phyloP scores from a whole-genome alignment of 2,797 vertebrate species.

The Sebastes nivosus region DNA sequence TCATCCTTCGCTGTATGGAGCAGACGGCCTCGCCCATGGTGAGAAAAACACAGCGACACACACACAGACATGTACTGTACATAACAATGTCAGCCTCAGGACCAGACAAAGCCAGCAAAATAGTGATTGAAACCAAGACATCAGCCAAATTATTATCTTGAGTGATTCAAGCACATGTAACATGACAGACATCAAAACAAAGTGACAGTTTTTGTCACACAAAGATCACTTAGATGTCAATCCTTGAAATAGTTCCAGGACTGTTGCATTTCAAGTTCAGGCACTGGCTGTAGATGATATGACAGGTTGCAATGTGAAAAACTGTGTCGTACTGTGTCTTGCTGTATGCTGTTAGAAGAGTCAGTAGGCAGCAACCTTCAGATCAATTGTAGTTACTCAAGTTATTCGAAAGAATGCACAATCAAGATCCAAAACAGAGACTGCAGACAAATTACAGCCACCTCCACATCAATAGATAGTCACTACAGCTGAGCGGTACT shows the following conservation, averaged over 20 bases:
- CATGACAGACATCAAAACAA: not conserved
- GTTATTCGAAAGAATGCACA: not conserved
- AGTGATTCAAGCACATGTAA: not conserved
- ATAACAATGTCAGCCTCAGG: not conserved
- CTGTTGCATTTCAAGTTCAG: not conserved
- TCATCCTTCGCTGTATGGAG: conserved; percentile 92
- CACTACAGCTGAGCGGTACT: not conserved
- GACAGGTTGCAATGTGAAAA: not conserved
- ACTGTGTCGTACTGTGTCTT: not conserved
- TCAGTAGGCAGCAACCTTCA: not conserved
- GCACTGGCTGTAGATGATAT: not conserved
- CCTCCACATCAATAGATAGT: conserved; percentile 10
- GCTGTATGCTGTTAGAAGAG: not conserved
- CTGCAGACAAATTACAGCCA: not conserved
- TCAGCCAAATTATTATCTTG: not conserved
- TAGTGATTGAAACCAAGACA: not conserved
- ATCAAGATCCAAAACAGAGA: not conserved
- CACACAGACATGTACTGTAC: not conserved
- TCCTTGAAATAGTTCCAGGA: not conserved
- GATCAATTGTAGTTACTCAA: not conserved
- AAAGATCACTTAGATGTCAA: not conserved
- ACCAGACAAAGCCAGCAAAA: not conserved
- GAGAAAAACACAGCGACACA: conserved; percentile 48
- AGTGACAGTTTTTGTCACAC: not conserved
- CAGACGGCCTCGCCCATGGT: conserved; percentile 91